Base-by-base conservation (phyloP, 30 jellyfish, hydroid and myxozoan species). In the Pelagia noctiluca region DNA sequence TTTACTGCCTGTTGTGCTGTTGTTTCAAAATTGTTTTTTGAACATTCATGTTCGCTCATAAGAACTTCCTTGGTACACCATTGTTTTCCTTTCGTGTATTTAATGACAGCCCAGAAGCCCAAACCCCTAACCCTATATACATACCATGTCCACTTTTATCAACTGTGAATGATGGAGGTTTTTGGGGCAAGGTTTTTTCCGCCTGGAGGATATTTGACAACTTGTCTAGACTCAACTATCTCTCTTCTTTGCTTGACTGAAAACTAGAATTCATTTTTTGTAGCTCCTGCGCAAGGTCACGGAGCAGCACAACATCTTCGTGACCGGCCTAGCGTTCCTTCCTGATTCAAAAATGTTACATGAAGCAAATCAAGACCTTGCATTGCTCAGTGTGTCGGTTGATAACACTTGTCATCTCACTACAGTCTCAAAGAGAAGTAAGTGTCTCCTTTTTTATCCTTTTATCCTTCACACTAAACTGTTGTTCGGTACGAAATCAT, bases 301-400 rank as follows among this genome's bases (percentile, higher is more conserved):
- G 23, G 79, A 74, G 36, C 84, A 88, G 3, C 99, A 93, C 80
- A 87, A 83, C 72, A 88, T 80, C 10, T 93, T 93, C 68, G 95
- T 93, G 16, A 93, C 99, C 48, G 99, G 97, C 50, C 80, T 93
- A 36, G 89, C 99, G 26, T 93, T 93, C 35, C 75, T 93, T 3
- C 97, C 99, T 3, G 94, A 76, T 25, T 81, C 89, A 10, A 78
- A 82, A 64, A 25, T 71, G 49, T 29, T 76, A 16, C 82, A 91
- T 63, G 97, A 93, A 88, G 95, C 88, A 84, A 83, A 84, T 35
- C 78, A 47, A 50, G 99, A 93, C 47, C 86, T 89, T 49, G 97
- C 96, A 0, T 75, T 93, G 23, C 85, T 93, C 65, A 93, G 97
- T 75, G 90, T 96, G 32, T 93, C 99, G 19, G 96, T 93, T 61